Evolutionary conservation across 1,140 invertebrate genomes (phyloP).

Genomic region (Orius laevigatus): DNA sequence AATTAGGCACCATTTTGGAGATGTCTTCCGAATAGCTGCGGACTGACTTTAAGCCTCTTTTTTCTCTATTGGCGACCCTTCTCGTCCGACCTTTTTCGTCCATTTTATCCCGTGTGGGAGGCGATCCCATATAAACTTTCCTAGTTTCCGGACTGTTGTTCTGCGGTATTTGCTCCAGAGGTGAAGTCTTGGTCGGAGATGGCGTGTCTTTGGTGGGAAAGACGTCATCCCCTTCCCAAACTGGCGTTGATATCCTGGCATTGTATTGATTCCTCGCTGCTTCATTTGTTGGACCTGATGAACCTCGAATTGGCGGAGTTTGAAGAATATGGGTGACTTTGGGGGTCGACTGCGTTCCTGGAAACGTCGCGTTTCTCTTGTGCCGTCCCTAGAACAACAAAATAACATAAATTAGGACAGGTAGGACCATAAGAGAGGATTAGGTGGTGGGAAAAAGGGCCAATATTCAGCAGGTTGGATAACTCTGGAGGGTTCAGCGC

Average conservation of each 20-base stretch:
- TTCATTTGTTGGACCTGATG: constrained; percentile 15
- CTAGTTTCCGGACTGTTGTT: constrained; percentile 14
- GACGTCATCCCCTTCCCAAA: constrained; percentile 23
- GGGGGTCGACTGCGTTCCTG: constrained; percentile 43
- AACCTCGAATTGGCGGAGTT: constrained; percentile 28
- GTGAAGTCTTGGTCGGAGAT: constrained; percentile 11
- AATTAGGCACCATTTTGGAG: constrained; percentile 22
- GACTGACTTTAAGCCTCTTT: constrained; percentile 21
- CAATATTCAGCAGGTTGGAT: too few relatives aligned
- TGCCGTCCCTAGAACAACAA: constrained; percentile 41
- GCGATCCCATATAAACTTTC: constrained; percentile 47
- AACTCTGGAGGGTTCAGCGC: too few relatives aligned
- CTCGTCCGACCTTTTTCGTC: constrained; percentile 44
- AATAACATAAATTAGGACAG: too few relatives aligned
- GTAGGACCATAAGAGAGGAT: too few relatives aligned
- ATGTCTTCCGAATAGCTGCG: constrained; percentile 23
- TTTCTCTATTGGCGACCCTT: constrained; percentile 21
- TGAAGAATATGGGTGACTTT: constrained; percentile 19
- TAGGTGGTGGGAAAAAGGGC: too few relatives aligned
- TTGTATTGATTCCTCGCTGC: constrained; percentile 15
- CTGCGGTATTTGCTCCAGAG: constrained; percentile 9
- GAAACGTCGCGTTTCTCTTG: constrained; percentile 67
- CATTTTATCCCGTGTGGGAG: constrained; percentile 54
- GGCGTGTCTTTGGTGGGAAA: constrained; percentile 23
- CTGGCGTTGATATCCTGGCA: constrained; percentile 10